A percentile compares a stretch with the other conserved stretches of the same genome.
Conservation (phyloP, 1,140 invertebrate species). For the Samia ricini region DNA sequence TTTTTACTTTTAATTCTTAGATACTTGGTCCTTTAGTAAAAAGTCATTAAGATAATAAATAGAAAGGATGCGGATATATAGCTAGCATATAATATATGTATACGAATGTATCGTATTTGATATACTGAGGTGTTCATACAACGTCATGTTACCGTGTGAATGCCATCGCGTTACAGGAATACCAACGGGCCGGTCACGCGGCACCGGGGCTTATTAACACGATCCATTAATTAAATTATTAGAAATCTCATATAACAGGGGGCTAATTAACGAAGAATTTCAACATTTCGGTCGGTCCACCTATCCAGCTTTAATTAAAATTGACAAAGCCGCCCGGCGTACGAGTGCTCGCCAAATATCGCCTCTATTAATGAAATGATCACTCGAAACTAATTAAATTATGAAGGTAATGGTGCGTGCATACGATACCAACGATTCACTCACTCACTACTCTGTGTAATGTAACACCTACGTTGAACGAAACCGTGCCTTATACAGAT, state of each 20-base stretch:
- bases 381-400: slow-evolving; percentile 77
- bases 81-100: too few relatives aligned
- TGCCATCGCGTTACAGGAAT: slow-evolving; percentile 62
- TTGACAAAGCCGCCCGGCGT: slow-evolving; percentile 68
- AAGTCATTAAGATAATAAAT: too few relatives aligned
- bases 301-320: slow-evolving; percentile 75
- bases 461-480: slow-evolving; percentile 36
- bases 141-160: slow-evolving; percentile 38
- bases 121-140: too few relatives aligned
- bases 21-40: too few relatives aligned
- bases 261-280: slow-evolving; percentile 76
- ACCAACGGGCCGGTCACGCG: slow-evolving; percentile 41
- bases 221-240: slow-evolving; percentile 74
- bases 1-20: too few relatives aligned
- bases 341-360: slow-evolving; percentile 67
- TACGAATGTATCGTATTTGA: too few relatives aligned
- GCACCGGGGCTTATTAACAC: slow-evolving; percentile 63
- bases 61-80: too few relatives aligned
- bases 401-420: slow-evolving; percentile 74
- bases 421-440: slow-evolving; percentile 55
- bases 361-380: slow-evolving; percentile 74
- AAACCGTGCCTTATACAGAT: neutral
- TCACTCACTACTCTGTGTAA: slow-evolving; percentile 26
- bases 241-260: slow-evolving; percentile 70
- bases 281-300: slow-evolving; percentile 73